These are phyloP conservation scores for Callimorpha dominula DNA, from an alignment of 2,888 invertebrate species.

Conservation along the genomic window DNA sequence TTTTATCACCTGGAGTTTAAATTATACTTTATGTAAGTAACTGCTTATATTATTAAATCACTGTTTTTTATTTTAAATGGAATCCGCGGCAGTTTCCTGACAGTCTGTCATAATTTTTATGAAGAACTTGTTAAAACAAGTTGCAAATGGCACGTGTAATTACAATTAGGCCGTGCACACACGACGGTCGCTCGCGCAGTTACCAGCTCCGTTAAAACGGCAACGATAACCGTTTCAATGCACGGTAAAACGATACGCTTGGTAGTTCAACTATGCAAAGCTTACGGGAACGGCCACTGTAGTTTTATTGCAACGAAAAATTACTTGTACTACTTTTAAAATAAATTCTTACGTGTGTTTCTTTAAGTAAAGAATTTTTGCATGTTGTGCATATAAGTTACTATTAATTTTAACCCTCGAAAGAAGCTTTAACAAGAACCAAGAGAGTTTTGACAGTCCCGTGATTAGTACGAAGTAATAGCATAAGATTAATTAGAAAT, in stretches of 20 bases:
- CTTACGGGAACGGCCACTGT: conserved; percentile 39
- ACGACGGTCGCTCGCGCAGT: conserved; percentile 37
- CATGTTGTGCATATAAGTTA: not conserved
- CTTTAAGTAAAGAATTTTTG: not conserved
- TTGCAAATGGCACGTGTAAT: conserved; percentile 41
- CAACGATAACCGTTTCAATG: conserved; percentile 41
- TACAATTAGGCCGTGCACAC: conserved; percentile 42
- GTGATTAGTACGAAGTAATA: not conserved
- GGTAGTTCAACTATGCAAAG: conserved; percentile 13
- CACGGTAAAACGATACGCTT: conserved; percentile 27
- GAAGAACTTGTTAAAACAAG: conserved; percentile 33
- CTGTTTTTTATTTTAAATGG: not conserved
- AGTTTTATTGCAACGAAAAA: conserved; percentile 13
- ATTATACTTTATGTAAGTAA: not conserved
- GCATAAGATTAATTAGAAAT: not conserved
- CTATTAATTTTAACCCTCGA: not conserved
- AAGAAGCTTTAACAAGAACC: not conserved
- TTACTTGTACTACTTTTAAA: not conserved
- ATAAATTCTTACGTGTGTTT: not conserved
- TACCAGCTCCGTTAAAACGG: conserved; percentile 52
- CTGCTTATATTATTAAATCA: not conserved
- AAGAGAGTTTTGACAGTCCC: not conserved
- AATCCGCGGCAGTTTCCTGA: conserved; percentile 14
- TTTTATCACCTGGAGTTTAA: not conserved
- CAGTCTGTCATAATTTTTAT: conserved; percentile 25